Conservation (phyloP, 1,140 invertebrate species). For the Leptinotarsa texana region DNA sequence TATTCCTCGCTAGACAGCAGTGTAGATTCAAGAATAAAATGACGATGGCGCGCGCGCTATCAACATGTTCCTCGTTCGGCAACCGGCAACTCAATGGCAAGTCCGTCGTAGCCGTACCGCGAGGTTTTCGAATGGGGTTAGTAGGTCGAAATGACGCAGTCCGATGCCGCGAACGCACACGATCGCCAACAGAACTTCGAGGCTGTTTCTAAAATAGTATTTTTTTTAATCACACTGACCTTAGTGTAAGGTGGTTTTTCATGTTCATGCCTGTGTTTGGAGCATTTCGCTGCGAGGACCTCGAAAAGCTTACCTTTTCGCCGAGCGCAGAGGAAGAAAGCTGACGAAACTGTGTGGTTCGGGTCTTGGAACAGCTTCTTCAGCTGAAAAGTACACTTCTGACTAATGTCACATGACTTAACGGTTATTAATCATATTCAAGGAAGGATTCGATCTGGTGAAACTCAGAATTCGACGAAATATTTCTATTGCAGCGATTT, state of each 20-base stretch:
- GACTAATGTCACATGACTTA: too few species aligned
- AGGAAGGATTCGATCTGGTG: too few species aligned
- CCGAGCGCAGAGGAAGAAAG: not conserved
- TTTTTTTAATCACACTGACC: constrained; percentile 35
- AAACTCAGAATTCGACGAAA: too few species aligned
- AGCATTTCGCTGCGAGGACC: constrained; percentile 11
- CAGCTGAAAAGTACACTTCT: too few species aligned
- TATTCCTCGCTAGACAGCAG: constrained; percentile 9
- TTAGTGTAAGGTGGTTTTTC: constrained; percentile 33
- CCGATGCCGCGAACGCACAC: constrained; percentile 44
- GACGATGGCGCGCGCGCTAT: constrained; percentile 19
- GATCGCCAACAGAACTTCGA: constrained; percentile 44
- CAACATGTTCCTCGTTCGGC: constrained; percentile 27
- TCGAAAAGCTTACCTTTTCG: constrained; percentile 17
- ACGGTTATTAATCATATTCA: too few species aligned
- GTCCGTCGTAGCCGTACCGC: constrained; percentile 39
- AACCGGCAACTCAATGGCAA: constrained; percentile 51
- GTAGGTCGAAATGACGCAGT: constrained; percentile 54
- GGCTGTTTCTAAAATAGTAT: constrained; percentile 43
- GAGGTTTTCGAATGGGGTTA: constrained; percentile 54
- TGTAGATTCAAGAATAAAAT: constrained; percentile 12
- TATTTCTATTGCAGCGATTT: too few species aligned
- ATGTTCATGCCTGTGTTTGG: constrained; percentile 25
- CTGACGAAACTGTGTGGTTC: not conserved
- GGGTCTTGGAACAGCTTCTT: too few species aligned